phyloP scores from a whole-genome alignment of 2,888 invertebrate genomes.

The Epistrophe eligans region DNA sequence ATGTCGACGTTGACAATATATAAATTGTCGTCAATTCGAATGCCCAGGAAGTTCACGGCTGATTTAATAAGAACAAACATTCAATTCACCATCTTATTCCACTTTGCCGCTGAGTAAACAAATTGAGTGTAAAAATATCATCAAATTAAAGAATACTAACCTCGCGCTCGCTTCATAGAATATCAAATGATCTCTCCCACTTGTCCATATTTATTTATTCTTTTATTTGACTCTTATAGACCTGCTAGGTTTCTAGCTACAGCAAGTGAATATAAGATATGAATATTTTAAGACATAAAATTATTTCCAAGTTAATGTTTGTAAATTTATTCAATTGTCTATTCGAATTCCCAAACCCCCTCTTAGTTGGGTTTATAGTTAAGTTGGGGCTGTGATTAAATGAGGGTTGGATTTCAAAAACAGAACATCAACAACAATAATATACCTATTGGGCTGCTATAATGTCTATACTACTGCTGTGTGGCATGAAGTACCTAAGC shows the following conservation, averaged over 20 bases:
- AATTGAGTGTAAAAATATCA: slow-evolving; percentile 68
- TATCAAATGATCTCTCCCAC: slow-evolving; percentile 21
- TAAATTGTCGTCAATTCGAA: slow-evolving; percentile 58
- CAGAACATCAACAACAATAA: slow-evolving; percentile 6
- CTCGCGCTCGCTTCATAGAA: slow-evolving; percentile 33
- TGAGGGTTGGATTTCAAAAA: slow-evolving; percentile 30
- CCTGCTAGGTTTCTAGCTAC: too few relatives aligned
- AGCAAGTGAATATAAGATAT: slow-evolving; percentile 32
- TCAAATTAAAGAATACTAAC: slow-evolving; percentile 58
- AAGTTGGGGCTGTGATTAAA: neutral
- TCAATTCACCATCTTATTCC: slow-evolving; percentile 37
- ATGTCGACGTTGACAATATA: slow-evolving; percentile 13
- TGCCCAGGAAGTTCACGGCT: slow-evolving; percentile 50
- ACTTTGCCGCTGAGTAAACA: slow-evolving; percentile 48
- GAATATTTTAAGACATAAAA: slow-evolving; percentile 64
- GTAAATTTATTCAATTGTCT: slow-evolving; percentile 73
- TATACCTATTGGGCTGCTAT: neutral
- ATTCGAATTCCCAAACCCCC: slow-evolving; percentile 3
- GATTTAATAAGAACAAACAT: slow-evolving; percentile 47
- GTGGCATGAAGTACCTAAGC: slow-evolving; percentile 19
- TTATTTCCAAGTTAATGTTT: slow-evolving; percentile 60
- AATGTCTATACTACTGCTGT: neutral
- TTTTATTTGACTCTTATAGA: slow-evolving; percentile 4
- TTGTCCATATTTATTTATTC: slow-evolving; percentile 1
- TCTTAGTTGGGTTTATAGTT: neutral